A percentile compares a stretch with the other conserved stretches of the same genome.
phyloP scores from a whole-genome alignment of 1,140 invertebrate genomes.

The Bathynomus jamesi region DNA sequence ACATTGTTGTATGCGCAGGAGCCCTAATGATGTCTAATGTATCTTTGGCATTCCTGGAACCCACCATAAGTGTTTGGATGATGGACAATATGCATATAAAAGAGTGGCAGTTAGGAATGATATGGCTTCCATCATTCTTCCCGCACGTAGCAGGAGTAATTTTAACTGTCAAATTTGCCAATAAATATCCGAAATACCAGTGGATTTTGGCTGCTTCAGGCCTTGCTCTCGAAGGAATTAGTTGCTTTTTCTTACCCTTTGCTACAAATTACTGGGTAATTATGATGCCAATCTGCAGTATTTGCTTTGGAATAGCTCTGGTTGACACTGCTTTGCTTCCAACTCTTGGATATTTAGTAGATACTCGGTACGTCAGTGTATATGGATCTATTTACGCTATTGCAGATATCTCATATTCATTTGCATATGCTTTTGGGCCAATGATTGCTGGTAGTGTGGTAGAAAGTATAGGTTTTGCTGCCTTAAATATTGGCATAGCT shows the following conservation, averaged over 20 bases:
- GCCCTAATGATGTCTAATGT: slow-evolving; percentile 99
- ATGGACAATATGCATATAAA: slow-evolving; percentile 87
- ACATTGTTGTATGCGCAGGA: slow-evolving; percentile 92
- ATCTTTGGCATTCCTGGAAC: slow-evolving; percentile 94
- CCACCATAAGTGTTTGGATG: slow-evolving; percentile 99
- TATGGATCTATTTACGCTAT: slow-evolving; percentile 99
- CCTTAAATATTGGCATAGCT: slow-evolving; percentile 89
- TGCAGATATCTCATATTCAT: slow-evolving; percentile 96
- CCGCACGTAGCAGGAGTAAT: slow-evolving; percentile 95
- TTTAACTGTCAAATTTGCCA: slow-evolving; percentile 90
- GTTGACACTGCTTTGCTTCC: slow-evolving; percentile 93
- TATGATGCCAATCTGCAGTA: slow-evolving; percentile 93
- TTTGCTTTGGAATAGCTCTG: slow-evolving; percentile 97
- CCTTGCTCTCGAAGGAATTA: slow-evolving; percentile 88
- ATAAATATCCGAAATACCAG: slow-evolving; percentile 87
- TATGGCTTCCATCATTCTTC: slow-evolving; percentile 98
- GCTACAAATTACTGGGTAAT: slow-evolving; percentile 80
- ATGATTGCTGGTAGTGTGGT: slow-evolving; percentile 96
- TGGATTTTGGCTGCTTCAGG: slow-evolving; percentile 93
- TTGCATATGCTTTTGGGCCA: slow-evolving; percentile 96
- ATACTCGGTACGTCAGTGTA: slow-evolving; percentile 93
- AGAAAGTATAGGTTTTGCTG: slow-evolving; percentile 87
- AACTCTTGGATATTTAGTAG: slow-evolving; percentile 91
- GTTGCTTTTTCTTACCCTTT: slow-evolving; percentile 94
- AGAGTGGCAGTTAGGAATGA: slow-evolving; percentile 96